Conservation (phyloP, 1,140 invertebrate genomes). For the Gryllus bimaculatus region DNA sequence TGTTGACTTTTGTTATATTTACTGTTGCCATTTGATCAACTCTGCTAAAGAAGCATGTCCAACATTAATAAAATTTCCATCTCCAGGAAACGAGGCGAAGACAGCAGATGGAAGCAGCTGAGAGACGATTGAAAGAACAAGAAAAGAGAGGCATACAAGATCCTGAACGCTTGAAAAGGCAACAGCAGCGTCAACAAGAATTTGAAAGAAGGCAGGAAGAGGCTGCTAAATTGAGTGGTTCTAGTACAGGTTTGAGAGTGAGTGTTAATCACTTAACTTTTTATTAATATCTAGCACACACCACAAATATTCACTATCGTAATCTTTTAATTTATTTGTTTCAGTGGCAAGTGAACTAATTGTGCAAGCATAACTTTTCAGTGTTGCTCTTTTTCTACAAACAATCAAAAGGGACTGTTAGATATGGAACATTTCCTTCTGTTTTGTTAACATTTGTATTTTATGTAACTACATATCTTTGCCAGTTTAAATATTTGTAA, state of each 20-base stretch:
- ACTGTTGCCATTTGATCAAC: background rate
- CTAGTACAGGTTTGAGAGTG: background rate
- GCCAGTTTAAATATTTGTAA: no score
- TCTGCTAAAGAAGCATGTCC: background rate
- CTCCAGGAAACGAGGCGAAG: slow-evolving; percentile 44
- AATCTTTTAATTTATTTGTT: background rate
- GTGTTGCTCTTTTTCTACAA: no score
- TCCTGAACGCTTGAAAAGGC: slow-evolving; percentile 39
- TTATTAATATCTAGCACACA: background rate
- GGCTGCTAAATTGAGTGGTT: slow-evolving; percentile 27
- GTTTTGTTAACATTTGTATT: no score
- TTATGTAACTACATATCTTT: no score
- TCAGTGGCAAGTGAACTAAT: background rate
- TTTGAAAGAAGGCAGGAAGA: slow-evolving; percentile 39
- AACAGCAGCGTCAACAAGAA: slow-evolving; percentile 41
- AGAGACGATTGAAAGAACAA: slow-evolving; percentile 40
- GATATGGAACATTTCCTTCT: no score
- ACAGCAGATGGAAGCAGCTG: slow-evolving; percentile 49
- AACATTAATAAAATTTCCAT: background rate
- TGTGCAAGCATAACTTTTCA: background rate
- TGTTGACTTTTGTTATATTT: background rate
- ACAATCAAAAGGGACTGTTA: no score
- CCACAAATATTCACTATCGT: no score
- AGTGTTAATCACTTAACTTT: background rate
- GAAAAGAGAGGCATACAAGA: slow-evolving; percentile 49